Base-by-base conservation (phyloP, 2,797 vertebrate species). In the Dipus sagitta region DNA sequence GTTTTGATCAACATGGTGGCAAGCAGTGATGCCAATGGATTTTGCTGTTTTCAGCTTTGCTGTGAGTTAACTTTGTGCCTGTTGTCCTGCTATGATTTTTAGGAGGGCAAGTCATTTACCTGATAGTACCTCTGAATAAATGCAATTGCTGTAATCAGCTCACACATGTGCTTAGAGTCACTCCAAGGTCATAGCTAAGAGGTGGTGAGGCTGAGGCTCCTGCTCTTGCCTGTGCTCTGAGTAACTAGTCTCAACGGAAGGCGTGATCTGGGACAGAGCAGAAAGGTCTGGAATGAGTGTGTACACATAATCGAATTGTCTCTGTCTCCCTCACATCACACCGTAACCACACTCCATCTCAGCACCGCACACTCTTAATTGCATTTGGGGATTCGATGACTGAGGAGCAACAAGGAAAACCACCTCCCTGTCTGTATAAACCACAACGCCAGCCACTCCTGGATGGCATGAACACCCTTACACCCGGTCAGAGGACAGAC, bases 261-360 rank as follows among this genome's bases (percentile, higher is more conserved):
- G 23, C 21, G 67, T 58, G 10, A 76, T 58, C 76, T 75, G 13
- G 1, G n/a, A 78, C 52, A n/a, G 7, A 38, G 12, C 60, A 72
- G 23, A 42, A 67, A 90, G 91, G 42, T 7, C 60, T 94, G 64
- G 88, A 81, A 82, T 52, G 68, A 90, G 71, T 92, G 21, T 42
- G 76, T 72, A 71, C 20, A 42, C 6, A 21, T 70, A 75, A 86
- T 71, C 60, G 18, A 54, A 6, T 24, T 91, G 21, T n/a, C 54
- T 93, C 54, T 38, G 23, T 88, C 77, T 88, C 84, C 65, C 68
- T 78, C 54, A 23, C 28, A 30, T 64, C 86, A 76, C 20, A 72
- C 76, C 32, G 74, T n/a, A 89, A 28, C 64, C 54, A 77, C 23
- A 81, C 9, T 86, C 47, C 15, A 65, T 70, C 30, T 65, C 54